A percentile compares a stretch with the other conserved stretches of the same genome.
phyloP scores from a whole-genome alignment of 2,797 vertebrate genomes.

The Spondyliosoma cantharus region DNA sequence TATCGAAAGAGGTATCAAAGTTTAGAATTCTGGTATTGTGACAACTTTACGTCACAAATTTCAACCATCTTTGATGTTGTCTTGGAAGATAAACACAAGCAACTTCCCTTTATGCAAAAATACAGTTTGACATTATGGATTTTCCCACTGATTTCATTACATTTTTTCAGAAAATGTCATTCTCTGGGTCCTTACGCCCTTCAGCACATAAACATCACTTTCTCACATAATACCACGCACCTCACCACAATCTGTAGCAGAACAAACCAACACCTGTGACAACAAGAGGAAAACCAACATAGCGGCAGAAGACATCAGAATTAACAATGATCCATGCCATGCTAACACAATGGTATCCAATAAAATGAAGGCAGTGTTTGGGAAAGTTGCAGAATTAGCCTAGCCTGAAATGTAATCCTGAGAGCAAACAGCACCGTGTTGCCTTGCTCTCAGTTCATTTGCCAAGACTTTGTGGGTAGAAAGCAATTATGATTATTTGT shows the following conservation, averaged over 20 bases:
- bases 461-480: background rate
- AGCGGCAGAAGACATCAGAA: background rate
- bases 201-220: background rate
- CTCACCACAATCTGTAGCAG: background rate
- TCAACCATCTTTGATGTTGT: background rate
- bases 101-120: background rate
- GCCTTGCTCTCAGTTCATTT: conserved; percentile 7
- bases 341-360: background rate
- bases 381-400: conserved; percentile 17
- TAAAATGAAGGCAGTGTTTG: background rate
- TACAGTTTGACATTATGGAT: background rate
- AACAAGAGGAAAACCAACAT: background rate
- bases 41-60: background rate
- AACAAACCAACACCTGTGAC: conserved; percentile 7
- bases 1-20: no score
- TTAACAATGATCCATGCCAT: background rate
- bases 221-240: background rate
- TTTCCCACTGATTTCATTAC: background rate
- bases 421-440: background rate
- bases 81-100: background rate
- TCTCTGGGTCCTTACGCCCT: background rate
- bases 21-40: no score
- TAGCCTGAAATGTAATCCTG: background rate
- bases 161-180: background rate
- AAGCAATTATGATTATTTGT: background rate